Percentiles rank a stretch among this genome's conserved stretches.
Evolutionary conservation across 2,888 invertebrate species (phyloP).

Genomic region (Nesidiocoris tenuis): DNA sequence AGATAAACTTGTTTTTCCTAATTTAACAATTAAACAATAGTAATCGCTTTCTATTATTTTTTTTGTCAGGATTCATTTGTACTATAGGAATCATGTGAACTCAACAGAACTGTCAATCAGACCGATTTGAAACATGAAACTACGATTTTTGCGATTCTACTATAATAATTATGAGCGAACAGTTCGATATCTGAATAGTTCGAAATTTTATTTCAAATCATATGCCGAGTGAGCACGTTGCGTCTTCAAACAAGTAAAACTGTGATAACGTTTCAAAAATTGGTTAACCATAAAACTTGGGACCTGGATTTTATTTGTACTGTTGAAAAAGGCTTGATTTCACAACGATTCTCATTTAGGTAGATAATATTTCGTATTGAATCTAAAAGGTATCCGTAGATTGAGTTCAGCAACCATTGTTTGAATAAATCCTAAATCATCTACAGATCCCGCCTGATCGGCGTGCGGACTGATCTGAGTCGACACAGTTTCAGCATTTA

Average conservation of each 20-base stretch:
- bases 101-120: background rate
- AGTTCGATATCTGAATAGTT: too few species aligned
- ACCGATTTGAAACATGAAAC: too few species aligned
- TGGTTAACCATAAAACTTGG: slow-evolving; percentile 1
- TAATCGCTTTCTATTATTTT: slow-evolving; percentile 24
- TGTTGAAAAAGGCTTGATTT: slow-evolving; percentile 38
- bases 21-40: slow-evolving; percentile 47
- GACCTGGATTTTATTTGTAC: slow-evolving; percentile 35
- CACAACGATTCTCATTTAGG: slow-evolving; percentile 23
- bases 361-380: slow-evolving; percentile 3
- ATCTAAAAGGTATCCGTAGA: background rate
- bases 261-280: background rate
- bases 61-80: slow-evolving; percentile 46
- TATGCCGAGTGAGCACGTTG: background rate
- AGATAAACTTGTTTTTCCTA: slow-evolving; percentile 46
- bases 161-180: too few species aligned
- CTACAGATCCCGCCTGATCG: background rate
- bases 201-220: too few species aligned
- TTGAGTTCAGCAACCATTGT: background rate
- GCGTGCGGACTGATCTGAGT: too few species aligned
- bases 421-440: background rate
- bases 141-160: too few species aligned
- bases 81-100: slow-evolving; percentile 43
- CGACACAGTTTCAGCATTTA: too few species aligned
- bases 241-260: background rate